These are phyloP conservation scores for Conus betulinus DNA, from an alignment of 1,140 invertebrate species.

Conservation along the genomic window DNA sequence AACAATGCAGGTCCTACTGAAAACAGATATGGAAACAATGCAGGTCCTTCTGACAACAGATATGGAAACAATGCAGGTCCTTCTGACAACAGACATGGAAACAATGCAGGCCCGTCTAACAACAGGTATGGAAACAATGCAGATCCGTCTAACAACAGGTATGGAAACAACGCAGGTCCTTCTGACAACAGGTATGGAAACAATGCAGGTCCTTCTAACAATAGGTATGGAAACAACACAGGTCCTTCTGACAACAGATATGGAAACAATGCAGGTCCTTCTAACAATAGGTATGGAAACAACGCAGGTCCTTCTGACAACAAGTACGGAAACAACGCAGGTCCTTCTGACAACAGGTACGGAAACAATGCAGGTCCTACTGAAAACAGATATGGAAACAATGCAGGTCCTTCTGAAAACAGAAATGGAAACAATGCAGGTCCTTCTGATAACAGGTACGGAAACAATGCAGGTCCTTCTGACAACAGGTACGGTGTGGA, in stretches of 20 bases:
- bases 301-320: not conserved
- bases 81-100: not conserved
- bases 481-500: not conserved
- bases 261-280: not conserved
- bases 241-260: not conserved
- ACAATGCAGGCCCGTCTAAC: not conserved
- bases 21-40: not conserved
- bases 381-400: not conserved
- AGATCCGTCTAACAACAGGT: not conserved
- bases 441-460: not conserved
- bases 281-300: not conserved
- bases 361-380: not conserved
- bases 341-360: not conserved
- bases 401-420: not conserved
- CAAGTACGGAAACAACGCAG: not conserved
- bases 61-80: not conserved
- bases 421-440: not conserved
- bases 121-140: no score
- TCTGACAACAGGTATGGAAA: not conserved
- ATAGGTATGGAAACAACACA: not conserved
- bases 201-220: not conserved
- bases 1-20: not conserved
- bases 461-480: not conserved
- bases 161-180: not conserved
- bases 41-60: not conserved